A percentile compares a stretch with the other conserved stretches of the same genome.
phyloP scores from a whole-genome alignment of 2,113 vertebrate genomes.

The Phrynocephalus versicolor region DNA sequence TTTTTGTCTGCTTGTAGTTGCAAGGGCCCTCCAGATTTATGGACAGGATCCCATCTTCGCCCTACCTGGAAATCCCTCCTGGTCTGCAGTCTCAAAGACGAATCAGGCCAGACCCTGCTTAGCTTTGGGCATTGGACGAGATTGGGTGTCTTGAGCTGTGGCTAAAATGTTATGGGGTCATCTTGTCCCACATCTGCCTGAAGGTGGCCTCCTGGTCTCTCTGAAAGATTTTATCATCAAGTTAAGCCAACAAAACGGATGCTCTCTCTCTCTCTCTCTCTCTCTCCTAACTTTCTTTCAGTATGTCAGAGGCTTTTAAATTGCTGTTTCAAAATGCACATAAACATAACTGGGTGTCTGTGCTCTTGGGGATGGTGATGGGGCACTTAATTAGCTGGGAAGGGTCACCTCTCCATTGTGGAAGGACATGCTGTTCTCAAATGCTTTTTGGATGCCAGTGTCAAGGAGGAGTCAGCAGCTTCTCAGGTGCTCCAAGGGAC shows the following conservation, averaged over 20 bases:
- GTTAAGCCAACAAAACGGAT: not conserved
- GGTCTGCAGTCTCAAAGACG: too few species aligned
- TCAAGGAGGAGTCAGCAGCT: not conserved
- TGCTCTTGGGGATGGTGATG: not conserved
- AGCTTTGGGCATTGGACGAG: too few species aligned
- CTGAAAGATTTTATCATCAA: not conserved
- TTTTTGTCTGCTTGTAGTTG: too few species aligned
- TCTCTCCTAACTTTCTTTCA: not conserved
- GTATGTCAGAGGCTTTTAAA: not conserved
- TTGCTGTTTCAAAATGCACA: not conserved
- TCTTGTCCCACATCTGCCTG: not conserved
- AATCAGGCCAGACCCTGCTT: not conserved
- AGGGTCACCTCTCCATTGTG: not conserved
- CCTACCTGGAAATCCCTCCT: too few species aligned
- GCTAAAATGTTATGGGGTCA: too few species aligned
- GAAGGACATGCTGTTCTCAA: not conserved
- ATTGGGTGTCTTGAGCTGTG: too few species aligned
- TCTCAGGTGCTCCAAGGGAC: not conserved
- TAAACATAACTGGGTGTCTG: not conserved
- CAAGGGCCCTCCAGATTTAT: too few species aligned
- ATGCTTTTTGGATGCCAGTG: not conserved
- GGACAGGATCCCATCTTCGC: too few species aligned
- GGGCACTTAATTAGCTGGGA: constrained; percentile 4
- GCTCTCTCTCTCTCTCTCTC: not conserved
- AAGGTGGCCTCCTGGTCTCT: not conserved